Conservation (phyloP, 2,113 vertebrate genomes). For the Dryoscopus gambensis region DNA sequence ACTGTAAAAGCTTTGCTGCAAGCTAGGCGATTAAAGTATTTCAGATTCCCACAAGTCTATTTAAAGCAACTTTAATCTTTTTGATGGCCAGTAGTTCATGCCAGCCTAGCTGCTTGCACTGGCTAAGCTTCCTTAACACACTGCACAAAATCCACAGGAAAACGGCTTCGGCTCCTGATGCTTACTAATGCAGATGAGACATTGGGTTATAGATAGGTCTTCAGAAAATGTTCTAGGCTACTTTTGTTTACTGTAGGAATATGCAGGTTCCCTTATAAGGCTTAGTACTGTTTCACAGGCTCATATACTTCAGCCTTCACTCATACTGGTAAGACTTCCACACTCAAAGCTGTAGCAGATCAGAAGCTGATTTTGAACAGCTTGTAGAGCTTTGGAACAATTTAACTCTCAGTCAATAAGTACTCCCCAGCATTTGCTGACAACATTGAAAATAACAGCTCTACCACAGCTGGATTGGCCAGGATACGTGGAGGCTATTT, state of each 20-base stretch:
- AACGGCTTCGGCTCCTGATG: not conserved
- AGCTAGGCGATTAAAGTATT: constrained; percentile 62
- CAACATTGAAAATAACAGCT: not conserved
- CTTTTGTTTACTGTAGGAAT: not conserved
- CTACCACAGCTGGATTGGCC: not conserved
- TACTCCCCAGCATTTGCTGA: not conserved
- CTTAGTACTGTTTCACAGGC: not conserved
- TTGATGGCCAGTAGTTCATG: constrained; percentile 2
- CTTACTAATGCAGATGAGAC: not conserved
- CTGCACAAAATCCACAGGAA: not conserved
- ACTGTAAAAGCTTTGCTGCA: constrained; percentile 49
- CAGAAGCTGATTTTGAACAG: not conserved
- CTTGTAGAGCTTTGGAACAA: not conserved
- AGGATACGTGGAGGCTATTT: not conserved
- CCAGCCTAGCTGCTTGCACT: not conserved
- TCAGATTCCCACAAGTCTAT: constrained; percentile 52
- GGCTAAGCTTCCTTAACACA: not conserved
- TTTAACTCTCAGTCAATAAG: not conserved
- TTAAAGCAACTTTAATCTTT: constrained; percentile 58
- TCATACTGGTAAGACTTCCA: not conserved
- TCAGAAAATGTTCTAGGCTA: not conserved
- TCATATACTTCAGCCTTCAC: not conserved
- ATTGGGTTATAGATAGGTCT: not conserved
- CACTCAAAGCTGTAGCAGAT: not conserved
- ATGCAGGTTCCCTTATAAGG: not conserved